phyloP scores from a whole-genome alignment of 2,888 invertebrate species.

The Aspidiotus rigidus region DNA sequence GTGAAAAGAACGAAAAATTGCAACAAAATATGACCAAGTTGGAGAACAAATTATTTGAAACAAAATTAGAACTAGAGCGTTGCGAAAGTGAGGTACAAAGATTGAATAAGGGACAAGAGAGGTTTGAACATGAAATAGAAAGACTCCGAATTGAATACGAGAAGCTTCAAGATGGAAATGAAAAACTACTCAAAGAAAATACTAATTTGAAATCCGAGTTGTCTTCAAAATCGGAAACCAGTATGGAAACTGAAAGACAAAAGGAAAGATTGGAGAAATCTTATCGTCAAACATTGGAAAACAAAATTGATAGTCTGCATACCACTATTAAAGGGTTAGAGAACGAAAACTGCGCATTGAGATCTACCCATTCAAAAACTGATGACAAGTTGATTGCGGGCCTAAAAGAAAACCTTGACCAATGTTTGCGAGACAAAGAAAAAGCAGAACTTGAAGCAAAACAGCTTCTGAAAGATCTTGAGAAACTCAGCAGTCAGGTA shows the following conservation, averaged over 20 bases:
- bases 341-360: constrained; percentile 73
- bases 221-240: constrained; percentile 50
- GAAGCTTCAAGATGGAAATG: constrained; percentile 75
- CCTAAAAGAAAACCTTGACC: constrained; percentile 34
- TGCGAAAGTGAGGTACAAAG: constrained; percentile 70
- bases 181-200: constrained; percentile 71
- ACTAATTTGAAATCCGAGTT: constrained; percentile 52
- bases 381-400: constrained; percentile 24
- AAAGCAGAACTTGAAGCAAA: constrained; percentile 60
- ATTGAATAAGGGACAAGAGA: constrained; percentile 63
- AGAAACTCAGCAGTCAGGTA: constrained; percentile 74
- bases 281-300: constrained; percentile 68
- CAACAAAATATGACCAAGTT: constrained; percentile 65
- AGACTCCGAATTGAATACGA: constrained; percentile 80
- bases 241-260: constrained; percentile 64
- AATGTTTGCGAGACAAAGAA: constrained; percentile 36
- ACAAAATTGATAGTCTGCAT: constrained; percentile 75
- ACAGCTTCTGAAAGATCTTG: constrained; percentile 71
- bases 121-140: constrained; percentile 69
- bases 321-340: constrained; percentile 68
- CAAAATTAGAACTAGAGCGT: constrained; percentile 69
- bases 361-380: constrained; percentile 23
- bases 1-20: constrained; percentile 56
- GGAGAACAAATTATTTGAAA: constrained; percentile 66
- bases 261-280: constrained; percentile 80